A percentile compares a stretch with the other conserved stretches of the same genome.
Evolutionary conservation across 2,888 invertebrate species (phyloP).

Genomic region (Dryobotodes eremita): DNA sequence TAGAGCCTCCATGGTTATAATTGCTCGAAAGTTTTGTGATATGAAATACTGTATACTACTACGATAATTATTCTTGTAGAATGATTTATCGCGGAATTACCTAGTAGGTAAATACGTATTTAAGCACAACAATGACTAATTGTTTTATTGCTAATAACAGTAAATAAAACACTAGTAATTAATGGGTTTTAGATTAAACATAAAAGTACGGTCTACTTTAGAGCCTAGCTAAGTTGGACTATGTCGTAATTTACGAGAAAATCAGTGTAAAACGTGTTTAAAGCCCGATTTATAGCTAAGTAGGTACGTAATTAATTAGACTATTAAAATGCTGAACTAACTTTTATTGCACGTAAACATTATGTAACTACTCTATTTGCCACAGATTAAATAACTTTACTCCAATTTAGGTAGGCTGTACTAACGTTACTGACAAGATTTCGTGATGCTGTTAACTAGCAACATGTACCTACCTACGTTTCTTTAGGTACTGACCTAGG

Average conservation of each 20-base stretch:
- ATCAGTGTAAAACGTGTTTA: slow-evolving; percentile 30
- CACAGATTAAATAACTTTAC: slow-evolving; percentile 24
- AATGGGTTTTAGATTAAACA: slow-evolving; percentile 5
- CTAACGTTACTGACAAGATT: slow-evolving; percentile 6
- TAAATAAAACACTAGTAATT: background rate
- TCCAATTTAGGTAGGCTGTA: background rate
- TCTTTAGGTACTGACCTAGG: background rate
- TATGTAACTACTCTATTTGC: slow-evolving; percentile 15
- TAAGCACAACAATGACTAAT: background rate
- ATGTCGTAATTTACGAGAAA: slow-evolving; percentile 33
- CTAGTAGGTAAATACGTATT: background rate
- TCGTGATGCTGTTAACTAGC: background rate
- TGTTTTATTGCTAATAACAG: slow-evolving; percentile 4
- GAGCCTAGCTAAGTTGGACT: background rate
- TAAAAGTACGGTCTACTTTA: background rate
- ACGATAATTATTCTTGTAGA: slow-evolving; percentile 1
- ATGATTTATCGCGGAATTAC: background rate
- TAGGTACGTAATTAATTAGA: slow-evolving; percentile 40
- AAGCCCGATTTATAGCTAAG: slow-evolving; percentile 31
- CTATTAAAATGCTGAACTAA: slow-evolving; percentile 31
- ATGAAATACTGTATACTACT: slow-evolving; percentile 3
- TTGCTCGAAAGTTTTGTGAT: slow-evolving; percentile 36
- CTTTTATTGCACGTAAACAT: slow-evolving; percentile 25
- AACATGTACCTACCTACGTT: no score
- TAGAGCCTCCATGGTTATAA: slow-evolving; percentile 73